A percentile compares a stretch with the other conserved stretches of the same genome.
Conservation (phyloP, 2,797 vertebrate genomes). For the Alfaro cultratus region DNA sequence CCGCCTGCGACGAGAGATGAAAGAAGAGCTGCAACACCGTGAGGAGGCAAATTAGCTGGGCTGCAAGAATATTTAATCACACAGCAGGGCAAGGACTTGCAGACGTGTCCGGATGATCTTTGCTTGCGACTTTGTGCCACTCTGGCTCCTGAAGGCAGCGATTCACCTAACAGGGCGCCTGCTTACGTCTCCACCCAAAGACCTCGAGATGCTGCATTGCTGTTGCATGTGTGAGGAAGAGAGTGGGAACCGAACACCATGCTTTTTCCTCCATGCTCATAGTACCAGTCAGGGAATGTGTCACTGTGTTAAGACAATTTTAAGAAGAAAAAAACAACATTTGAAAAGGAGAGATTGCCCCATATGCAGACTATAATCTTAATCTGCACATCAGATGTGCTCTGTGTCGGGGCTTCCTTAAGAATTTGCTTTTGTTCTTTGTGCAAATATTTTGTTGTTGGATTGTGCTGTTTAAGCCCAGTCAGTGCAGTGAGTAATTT, state of each 20-base stretch:
- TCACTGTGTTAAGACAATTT: slow-evolving; percentile 57
- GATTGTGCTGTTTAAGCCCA: slow-evolving; percentile 53
- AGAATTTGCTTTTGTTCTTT: slow-evolving; percentile 66
- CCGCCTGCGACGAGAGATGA: slow-evolving; percentile 64
- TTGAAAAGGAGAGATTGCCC: slow-evolving; percentile 29
- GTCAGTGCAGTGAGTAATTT: slow-evolving; percentile 59
- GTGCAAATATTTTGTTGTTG: slow-evolving; percentile 61
- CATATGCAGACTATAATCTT: slow-evolving; percentile 70
- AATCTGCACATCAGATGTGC: slow-evolving; percentile 66
- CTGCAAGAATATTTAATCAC: slow-evolving; percentile 22
- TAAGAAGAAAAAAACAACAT: slow-evolving; percentile 17
- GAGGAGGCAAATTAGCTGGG: slow-evolving; percentile 10
- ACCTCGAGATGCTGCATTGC: slow-evolving; percentile 70
- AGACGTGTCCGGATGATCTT: slow-evolving; percentile 29
- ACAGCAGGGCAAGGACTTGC: slow-evolving; percentile 20
- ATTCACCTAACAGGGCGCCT: slow-evolving; percentile 48
- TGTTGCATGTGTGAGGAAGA: slow-evolving; percentile 64
- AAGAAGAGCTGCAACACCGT: slow-evolving; percentile 23
- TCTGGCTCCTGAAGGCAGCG: slow-evolving; percentile 31
- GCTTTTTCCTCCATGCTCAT: slow-evolving; percentile 64
- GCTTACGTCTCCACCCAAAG: slow-evolving; percentile 68
- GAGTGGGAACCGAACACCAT: slow-evolving; percentile 39
- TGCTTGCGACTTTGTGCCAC: slow-evolving; percentile 35
- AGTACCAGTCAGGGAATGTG: slow-evolving; percentile 64
- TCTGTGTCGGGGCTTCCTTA: slow-evolving; percentile 59